phyloP scores from a whole-genome alignment of 2,113 vertebrate species.

The Carlito syrichta region DNA sequence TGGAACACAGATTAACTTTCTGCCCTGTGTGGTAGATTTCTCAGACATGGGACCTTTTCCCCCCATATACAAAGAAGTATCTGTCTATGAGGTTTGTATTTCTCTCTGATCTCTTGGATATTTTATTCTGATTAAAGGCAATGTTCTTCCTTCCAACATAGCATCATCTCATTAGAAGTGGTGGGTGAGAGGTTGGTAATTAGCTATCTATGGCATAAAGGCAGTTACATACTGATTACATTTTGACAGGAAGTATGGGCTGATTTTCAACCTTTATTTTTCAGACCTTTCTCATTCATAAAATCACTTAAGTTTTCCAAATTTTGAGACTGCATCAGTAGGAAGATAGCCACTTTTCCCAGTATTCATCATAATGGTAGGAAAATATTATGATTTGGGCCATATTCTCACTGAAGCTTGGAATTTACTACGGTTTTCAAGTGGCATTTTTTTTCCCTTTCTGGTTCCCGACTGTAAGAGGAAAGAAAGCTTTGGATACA shows the following conservation, averaged over 20 bases:
- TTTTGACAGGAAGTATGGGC: neutral
- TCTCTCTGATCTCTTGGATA: neutral
- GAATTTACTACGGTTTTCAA: neutral
- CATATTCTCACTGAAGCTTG: neutral
- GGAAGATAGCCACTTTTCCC: neutral
- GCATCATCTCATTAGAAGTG: neutral
- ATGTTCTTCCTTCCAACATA: neutral
- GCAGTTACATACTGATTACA: neutral
- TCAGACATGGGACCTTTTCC: neutral
- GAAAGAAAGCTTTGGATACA: neutral
- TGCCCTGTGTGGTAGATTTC: neutral
- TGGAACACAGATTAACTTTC: neutral
- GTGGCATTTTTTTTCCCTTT: neutral
- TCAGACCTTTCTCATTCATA: neutral
- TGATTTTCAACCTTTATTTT: neutral
- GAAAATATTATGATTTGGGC: too few species aligned
- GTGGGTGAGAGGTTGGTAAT: neutral
- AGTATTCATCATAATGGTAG: neutral
- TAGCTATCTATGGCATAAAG: neutral
- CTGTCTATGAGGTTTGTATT: neutral
- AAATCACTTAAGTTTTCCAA: neutral
- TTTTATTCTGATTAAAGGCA: neutral
- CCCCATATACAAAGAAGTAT: neutral
- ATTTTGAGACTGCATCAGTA: neutral
- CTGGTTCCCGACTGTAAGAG: neutral